phyloP scores from a whole-genome alignment of 2,888 invertebrate species.

The Heliconius charithonia region DNA sequence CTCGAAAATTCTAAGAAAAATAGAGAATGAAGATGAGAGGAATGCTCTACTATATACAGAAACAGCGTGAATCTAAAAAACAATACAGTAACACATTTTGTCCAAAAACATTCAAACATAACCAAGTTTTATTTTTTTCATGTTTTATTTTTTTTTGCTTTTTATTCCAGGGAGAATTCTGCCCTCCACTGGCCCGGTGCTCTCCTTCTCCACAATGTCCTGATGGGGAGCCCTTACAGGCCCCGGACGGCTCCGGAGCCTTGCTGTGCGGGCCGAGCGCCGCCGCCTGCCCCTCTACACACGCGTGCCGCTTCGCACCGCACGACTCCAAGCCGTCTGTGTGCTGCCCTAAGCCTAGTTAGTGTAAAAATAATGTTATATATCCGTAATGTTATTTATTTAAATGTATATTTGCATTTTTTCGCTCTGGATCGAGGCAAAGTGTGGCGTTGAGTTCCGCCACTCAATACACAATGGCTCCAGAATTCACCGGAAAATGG shows the following conservation, averaged over 20 bases:
- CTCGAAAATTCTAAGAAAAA: too few relatives aligned
- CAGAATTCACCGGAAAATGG: too few relatives aligned
- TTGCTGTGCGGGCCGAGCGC: constrained; percentile 89
- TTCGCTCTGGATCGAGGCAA: too few relatives aligned
- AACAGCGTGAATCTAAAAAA: too few relatives aligned
- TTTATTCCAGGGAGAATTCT: constrained; percentile 81
- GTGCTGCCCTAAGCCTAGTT: constrained; percentile 94
- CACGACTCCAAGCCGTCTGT: constrained; percentile 90
- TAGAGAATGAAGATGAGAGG: too few relatives aligned
- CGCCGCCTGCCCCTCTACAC: constrained; percentile 91
- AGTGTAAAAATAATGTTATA: constrained; percentile 53
- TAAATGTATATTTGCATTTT: not conserved
- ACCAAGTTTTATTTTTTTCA: too few relatives aligned
- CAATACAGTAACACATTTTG: too few relatives aligned
- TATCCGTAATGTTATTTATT: not conserved
- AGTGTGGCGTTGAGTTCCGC: too few relatives aligned
- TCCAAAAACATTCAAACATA: too few relatives aligned
- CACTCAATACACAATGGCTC: too few relatives aligned
- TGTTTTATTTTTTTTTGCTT: not conserved
- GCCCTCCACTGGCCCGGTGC: constrained; percentile 92
- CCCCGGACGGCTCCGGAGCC: constrained; percentile 78
- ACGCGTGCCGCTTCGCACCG: constrained; percentile 92
- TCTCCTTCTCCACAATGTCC: constrained; percentile 83
- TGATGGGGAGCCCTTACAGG: constrained; percentile 62
- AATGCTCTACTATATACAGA: too few relatives aligned